A percentile compares a stretch with the other conserved stretches of the same genome.
phyloP scores from a whole-genome alignment of 2,888 invertebrate genomes.

The Nymphalis c-album region DNA sequence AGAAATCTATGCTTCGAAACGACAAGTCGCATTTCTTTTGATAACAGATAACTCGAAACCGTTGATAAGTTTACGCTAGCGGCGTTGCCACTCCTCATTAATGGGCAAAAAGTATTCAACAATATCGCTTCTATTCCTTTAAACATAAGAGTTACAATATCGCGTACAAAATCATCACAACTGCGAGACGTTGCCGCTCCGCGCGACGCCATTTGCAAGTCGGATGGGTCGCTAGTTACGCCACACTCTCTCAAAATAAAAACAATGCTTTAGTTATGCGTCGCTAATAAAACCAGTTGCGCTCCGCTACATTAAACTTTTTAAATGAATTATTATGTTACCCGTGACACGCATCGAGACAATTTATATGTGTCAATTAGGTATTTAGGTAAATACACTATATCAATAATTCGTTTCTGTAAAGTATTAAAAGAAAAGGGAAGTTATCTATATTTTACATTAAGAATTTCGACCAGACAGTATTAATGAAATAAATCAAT shows the following conservation, averaged over 20 bases:
- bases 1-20: slow-evolving; percentile 20
- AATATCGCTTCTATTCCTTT: not conserved
- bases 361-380: slow-evolving; percentile 1
- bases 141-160: slow-evolving; percentile 2
- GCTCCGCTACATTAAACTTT: slow-evolving; percentile 17
- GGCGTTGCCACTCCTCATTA: slow-evolving; percentile 58
- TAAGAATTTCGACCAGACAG: too few relatives aligned
- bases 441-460: too few relatives aligned
- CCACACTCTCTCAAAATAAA: slow-evolving; percentile 73
- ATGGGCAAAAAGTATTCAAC: slow-evolving; percentile 1
- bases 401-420: too few relatives aligned
- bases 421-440: too few relatives aligned
- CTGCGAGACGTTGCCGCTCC: slow-evolving; percentile 61
- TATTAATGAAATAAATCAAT: too few relatives aligned
- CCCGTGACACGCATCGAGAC: slow-evolving; percentile 4
- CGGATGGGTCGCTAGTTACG: slow-evolving; percentile 62
- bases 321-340: slow-evolving; percentile 24
- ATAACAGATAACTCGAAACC: slow-evolving; percentile 56
- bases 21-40: slow-evolving; percentile 36
- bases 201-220: slow-evolving; percentile 71
- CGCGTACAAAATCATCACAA: slow-evolving; percentile 47
- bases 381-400: not conserved
- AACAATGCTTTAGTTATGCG: slow-evolving; percentile 64
- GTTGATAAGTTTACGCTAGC: slow-evolving; percentile 73
- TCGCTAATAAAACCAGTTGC: slow-evolving; percentile 51